Conservation (phyloP, 1,140 invertebrate genomes). For the Hyles euphorbiae region DNA sequence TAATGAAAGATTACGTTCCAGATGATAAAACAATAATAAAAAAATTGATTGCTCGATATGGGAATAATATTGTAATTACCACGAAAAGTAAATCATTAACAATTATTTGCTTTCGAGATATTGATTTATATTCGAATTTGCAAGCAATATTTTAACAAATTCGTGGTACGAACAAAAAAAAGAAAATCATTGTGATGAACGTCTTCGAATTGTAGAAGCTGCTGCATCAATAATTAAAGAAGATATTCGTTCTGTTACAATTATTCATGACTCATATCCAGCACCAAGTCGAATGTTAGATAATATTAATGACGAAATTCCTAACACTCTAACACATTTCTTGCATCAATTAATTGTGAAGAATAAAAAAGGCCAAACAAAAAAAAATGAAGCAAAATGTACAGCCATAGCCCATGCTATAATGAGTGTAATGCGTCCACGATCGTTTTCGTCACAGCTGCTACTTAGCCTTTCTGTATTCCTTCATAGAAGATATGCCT, state of each 20-base stretch:
- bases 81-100: slow-evolving; percentile 37
- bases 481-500: slow-evolving; percentile 13
- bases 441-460: slow-evolving; percentile 47
- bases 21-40: slow-evolving; percentile 50
- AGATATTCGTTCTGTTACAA: slow-evolving; percentile 42
- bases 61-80: slow-evolving; percentile 47
- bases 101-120: slow-evolving; percentile 34
- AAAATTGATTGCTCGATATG: slow-evolving; percentile 45
- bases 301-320: slow-evolving; percentile 40
- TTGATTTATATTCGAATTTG: too few relatives aligned
- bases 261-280: slow-evolving; percentile 44
- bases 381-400: too few relatives aligned
- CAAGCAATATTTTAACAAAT: slow-evolving; percentile 25
- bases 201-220: slow-evolving; percentile 39
- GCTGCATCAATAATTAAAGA: slow-evolving; percentile 48
- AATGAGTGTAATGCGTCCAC: slow-evolving; percentile 2
- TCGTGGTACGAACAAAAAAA: slow-evolving; percentile 27
- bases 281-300: slow-evolving; percentile 34
- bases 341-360: slow-evolving; percentile 41
- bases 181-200: slow-evolving; percentile 8
- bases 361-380: slow-evolving; percentile 29
- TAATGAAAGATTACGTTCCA: slow-evolving; percentile 38
- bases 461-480: slow-evolving; percentile 44
- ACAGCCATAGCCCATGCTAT: too few relatives aligned
- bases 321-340: slow-evolving; percentile 40